Base-by-base conservation (phyloP, 2,797 vertebrate genomes). In the Trichosurus vulpecula region DNA sequence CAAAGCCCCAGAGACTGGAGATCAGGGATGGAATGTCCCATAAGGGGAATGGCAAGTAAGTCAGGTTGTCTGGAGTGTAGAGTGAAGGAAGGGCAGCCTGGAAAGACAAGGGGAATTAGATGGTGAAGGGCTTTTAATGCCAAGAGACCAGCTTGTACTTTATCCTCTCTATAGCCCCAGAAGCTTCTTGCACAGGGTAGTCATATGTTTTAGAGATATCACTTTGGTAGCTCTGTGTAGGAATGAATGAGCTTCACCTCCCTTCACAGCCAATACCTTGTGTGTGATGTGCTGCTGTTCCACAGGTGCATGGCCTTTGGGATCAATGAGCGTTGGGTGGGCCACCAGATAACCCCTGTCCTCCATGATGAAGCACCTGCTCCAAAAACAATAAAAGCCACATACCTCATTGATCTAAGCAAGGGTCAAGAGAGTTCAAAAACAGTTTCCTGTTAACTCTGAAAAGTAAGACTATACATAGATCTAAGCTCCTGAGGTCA, bases 251-350 rank as follows among this genome's bases (percentile, higher is more conserved):
- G 47, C 54, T 13, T 25, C 13, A 5, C 11, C 10, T 0, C 10
- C 61, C 30, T 35, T 58, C 4, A 22, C 9, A 29, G 53, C 31
- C 25, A 30, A 16, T 98, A 99, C 99, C 99, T 99, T 99, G 98
- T 99, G 99, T 0, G 99, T 99, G 95, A 99, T 99, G 98, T 99
- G 99, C 97, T 99, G 99, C 19, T 99, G 99, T 97, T 99, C 99
- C 97, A 99, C 99, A 0, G 99, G 99, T 0, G 99, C 99, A 0
- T 99, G 99, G 66, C 99, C 99, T 98, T 99, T 99, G 92, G 99
- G 99, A 98, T 99, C 99, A 51, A 99, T 99, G 96, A 99, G 99
- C 54, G 99, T 99, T 0, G 99, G 99, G 92, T 99, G 99, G 29
- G 99, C 99, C 91, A 99, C 99, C 66, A 99, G 99, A 98, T 99